Evolutionary conservation across 2,888 invertebrate genomes (phyloP).

Genomic region (Cosmopolites sordidus): DNA sequence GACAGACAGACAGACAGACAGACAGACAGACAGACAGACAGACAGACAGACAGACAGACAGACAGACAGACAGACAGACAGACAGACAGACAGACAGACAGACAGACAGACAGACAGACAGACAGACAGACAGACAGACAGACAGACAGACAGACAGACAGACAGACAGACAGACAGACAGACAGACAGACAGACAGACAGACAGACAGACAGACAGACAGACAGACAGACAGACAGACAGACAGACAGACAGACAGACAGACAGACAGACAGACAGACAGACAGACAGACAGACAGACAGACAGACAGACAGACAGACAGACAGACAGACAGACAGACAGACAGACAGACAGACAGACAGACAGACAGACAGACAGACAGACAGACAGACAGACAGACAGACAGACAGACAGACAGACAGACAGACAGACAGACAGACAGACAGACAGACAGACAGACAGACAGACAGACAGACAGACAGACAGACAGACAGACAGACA

Average conservation of each 20-base stretch:
- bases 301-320: slow-evolving; percentile 7
- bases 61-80: slow-evolving; percentile 24
- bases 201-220: slow-evolving; percentile 24
- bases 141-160: slow-evolving; percentile 23
- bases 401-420: slow-evolving; percentile 23
- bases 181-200: slow-evolving; percentile 23
- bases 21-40: slow-evolving; percentile 22
- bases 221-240: slow-evolving; percentile 23
- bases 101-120: slow-evolving; percentile 23
- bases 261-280: slow-evolving; percentile 24
- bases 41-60: slow-evolving; percentile 23
- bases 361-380: slow-evolving; percentile 22
- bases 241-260: slow-evolving; percentile 24
- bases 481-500: slow-evolving; percentile 24
- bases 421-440: slow-evolving; percentile 23
- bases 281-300: slow-evolving; percentile 24
- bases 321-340: slow-evolving; percentile 23
- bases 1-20: slow-evolving; percentile 24
- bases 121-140: slow-evolving; percentile 23
- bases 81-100: slow-evolving; percentile 23
- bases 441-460: slow-evolving; percentile 23
- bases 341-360: slow-evolving; percentile 24
- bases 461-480: slow-evolving; percentile 24
- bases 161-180: slow-evolving; percentile 24
- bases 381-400: slow-evolving; percentile 24